Evolutionary conservation across 2,797 vertebrate genomes (phyloP).

Genomic region (Echiichthys vipera): DNA sequence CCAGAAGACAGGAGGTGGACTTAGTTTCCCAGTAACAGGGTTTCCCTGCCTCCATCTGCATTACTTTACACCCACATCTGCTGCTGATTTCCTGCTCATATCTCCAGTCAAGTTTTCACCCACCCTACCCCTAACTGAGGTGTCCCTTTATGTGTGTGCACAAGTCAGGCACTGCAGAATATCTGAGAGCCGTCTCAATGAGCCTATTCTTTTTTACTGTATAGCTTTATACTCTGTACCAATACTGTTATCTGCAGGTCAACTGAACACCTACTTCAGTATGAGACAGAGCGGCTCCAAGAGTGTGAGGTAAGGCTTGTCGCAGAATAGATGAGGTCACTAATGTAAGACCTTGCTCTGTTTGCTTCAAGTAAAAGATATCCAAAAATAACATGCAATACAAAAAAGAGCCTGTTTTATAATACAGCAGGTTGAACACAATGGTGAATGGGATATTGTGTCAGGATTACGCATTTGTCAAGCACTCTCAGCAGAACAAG

Average conservation of each 20-base stretch:
- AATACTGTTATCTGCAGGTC: slow-evolving; percentile 52
- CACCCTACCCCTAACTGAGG: slow-evolving; percentile 46
- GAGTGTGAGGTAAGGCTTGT: slow-evolving; percentile 46
- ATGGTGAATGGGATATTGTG: slow-evolving; percentile 38
- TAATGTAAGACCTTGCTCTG: slow-evolving; percentile 42
- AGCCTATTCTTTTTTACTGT: slow-evolving; percentile 42
- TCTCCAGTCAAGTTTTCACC: slow-evolving; percentile 64
- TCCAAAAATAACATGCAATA: slow-evolving; percentile 52
- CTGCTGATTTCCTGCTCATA: slow-evolving; percentile 76
- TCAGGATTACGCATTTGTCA: slow-evolving; percentile 32
- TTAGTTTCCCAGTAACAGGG: slow-evolving; percentile 40
- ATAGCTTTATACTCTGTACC: slow-evolving; percentile 39
- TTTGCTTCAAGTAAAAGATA: slow-evolving; percentile 40
- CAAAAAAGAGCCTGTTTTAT: slow-evolving; percentile 43
- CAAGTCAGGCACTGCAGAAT: slow-evolving; percentile 23
- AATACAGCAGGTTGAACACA: slow-evolving; percentile 25
- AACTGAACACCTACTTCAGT: slow-evolving; percentile 53
- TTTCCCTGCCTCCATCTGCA: slow-evolving; percentile 48
- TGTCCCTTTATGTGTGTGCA: slow-evolving; percentile 33
- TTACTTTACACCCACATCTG: slow-evolving; percentile 76
- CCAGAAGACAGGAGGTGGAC: slow-evolving; percentile 42
- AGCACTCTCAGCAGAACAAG: slow-evolving; percentile 33
- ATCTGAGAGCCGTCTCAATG: slow-evolving; percentile 29
- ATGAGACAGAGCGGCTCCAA: slow-evolving; percentile 59
- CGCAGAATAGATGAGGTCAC: slow-evolving; percentile 59